A percentile compares a stretch with the other conserved stretches of the same genome.
These are phyloP conservation scores for Microvelia longipes DNA, from an alignment of 1,140 invertebrate species.

Conservation along the genomic window DNA sequence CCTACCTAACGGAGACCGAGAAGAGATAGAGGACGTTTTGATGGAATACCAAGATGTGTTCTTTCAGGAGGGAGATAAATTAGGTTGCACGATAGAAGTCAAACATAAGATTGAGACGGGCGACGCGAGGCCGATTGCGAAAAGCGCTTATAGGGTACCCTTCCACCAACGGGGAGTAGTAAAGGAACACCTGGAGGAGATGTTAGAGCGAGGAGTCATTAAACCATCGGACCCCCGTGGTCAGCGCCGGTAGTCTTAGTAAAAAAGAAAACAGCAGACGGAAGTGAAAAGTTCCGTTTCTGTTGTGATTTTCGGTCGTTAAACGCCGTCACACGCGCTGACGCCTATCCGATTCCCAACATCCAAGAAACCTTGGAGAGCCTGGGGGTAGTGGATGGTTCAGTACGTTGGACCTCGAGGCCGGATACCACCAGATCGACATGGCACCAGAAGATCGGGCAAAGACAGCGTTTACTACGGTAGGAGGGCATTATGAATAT, in stretches of 20 bases:
- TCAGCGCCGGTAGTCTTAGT: background rate
- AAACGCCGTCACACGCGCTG: background rate
- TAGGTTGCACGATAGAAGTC: background rate
- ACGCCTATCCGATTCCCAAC: background rate
- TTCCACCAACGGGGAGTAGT: background rate
- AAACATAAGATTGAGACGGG: background rate
- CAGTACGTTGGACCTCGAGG: background rate
- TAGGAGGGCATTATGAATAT: conserved; percentile 16
- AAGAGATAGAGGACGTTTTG: background rate
- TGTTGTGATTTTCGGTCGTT: background rate
- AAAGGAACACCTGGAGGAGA: background rate
- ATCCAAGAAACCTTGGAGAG: background rate
- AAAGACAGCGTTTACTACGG: background rate
- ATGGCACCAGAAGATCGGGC: background rate
- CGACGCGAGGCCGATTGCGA: background rate
- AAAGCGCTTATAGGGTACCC: background rate
- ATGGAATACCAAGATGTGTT: background rate
- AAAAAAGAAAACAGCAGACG: background rate
- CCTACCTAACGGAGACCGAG: background rate
- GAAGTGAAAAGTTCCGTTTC: background rate
- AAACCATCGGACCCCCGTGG: background rate
- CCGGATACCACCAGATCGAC: background rate
- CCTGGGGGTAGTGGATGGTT: background rate
- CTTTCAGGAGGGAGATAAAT: background rate
- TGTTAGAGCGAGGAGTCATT: background rate